These are phyloP conservation scores for Patagioenas fasciata DNA, from an alignment of 2,113 vertebrate species.

Conservation along the genomic window DNA sequence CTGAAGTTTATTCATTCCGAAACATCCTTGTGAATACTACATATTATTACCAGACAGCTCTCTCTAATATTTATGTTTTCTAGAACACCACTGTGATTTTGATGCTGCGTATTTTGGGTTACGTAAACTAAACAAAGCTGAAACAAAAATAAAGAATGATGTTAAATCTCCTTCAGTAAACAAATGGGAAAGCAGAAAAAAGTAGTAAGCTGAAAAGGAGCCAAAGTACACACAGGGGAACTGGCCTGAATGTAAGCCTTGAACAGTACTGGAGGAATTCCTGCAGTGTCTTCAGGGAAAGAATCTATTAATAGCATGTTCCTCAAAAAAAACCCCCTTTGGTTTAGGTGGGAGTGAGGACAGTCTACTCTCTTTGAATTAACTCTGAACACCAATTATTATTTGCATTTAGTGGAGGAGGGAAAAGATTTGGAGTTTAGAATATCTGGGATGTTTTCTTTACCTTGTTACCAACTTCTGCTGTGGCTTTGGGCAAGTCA, in stretches of 20 bases:
- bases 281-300: slow-evolving; percentile 24
- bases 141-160: slow-evolving; percentile 60
- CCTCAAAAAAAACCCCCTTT: neutral
- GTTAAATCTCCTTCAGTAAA: slow-evolving; percentile 21
- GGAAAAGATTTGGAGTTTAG: neutral
- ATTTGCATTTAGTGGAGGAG: neutral
- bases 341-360: neutral
- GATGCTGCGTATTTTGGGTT: slow-evolving; percentile 51
- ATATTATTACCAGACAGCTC: slow-evolving; percentile 26
- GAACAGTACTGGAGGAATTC: slow-evolving; percentile 24
- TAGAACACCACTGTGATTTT: slow-evolving; percentile 44
- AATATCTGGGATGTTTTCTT: neutral
- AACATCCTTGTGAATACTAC: neutral
- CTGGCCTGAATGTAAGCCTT: slow-evolving; percentile 38
- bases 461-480: neutral
- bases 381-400: neutral
- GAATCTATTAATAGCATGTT: slow-evolving; percentile 12
- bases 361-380: neutral
- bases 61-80: slow-evolving; percentile 48
- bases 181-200: slow-evolving; percentile 34
- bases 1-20: slow-evolving; percentile 21
- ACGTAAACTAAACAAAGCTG: slow-evolving; percentile 60
- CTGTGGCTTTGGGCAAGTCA: neutral
- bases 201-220: slow-evolving; percentile 3
- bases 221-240: slow-evolving; percentile 35